phyloP scores from a whole-genome alignment of 2,113 vertebrate species.

The Equus quagga region DNA sequence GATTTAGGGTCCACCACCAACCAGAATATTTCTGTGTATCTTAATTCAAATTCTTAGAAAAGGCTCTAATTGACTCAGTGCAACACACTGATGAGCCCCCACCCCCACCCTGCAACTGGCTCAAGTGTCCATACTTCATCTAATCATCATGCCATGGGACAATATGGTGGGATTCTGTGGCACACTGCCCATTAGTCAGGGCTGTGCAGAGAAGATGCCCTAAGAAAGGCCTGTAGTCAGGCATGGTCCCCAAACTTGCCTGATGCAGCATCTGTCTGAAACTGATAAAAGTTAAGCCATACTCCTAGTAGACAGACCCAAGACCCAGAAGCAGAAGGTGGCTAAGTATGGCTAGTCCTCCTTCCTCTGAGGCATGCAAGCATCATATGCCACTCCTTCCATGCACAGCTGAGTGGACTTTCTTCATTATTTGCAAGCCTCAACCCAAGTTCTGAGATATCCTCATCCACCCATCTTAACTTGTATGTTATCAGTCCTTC shows the following conservation, averaged over 20 bases:
- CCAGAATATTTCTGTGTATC: neutral
- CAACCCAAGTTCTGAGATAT: neutral
- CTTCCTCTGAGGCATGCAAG: neutral
- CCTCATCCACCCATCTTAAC: neutral
- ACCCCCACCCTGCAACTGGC: neutral
- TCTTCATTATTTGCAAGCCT: neutral
- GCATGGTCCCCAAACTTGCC: neutral
- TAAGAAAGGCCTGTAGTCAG: neutral
- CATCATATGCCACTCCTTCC: neutral
- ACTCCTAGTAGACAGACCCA: neutral
- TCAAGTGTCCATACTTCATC: neutral
- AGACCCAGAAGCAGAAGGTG: neutral
- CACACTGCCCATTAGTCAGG: neutral
- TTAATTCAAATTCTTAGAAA: neutral
- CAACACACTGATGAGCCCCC: neutral
- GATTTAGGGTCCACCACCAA: neutral
- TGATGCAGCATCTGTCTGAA: neutral
- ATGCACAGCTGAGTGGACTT: fast-evolving
- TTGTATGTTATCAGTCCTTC: neutral
- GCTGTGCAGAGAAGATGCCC: neutral
- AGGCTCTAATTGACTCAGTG: neutral
- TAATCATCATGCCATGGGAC: neutral
- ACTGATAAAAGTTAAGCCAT: neutral
- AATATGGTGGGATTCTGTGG: neutral
- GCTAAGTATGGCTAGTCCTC: too few relatives aligned